Base-by-base conservation (phyloP, 2,797 vertebrate genomes). In the Esox masquinongy region DNA sequence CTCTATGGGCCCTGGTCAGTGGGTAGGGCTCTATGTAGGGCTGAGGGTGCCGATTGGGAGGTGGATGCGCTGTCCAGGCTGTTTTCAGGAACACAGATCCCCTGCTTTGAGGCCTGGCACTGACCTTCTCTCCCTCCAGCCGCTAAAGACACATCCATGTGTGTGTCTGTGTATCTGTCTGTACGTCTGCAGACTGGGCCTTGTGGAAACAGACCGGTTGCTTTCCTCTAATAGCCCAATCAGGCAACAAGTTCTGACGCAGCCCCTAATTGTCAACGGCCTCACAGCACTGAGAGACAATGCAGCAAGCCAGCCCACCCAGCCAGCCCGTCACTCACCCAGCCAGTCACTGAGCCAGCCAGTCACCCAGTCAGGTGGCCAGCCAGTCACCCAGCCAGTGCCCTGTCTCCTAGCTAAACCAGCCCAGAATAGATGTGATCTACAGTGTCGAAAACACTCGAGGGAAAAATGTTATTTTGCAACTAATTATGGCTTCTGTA, bases 221-320 rank as follows among this genome's bases (percentile, higher is more conserved):
- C 39, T 91, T 94, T 94, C 94, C 94, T 93, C 90, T 90, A 91
- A 93, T 91, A 92, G 89, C 92, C 89, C 92, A 93, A 94, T 94
- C 93, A 92, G 93, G 91, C 92, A 92, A 91, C 92, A 93, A 93
- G 92, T 90, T 90, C 90, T 86, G 90, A 94, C 94, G 94, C 93
- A 94, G 92, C 89, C 85, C 39, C 85, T 93, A 93, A 94, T 95
- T 94, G 92, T 94, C 92, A 92, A 93, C 91, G 92, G 88, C 88
- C 90, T 85, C 83, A 88, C 85, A 86, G 83, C 88, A 83, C 68
- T 16, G 77, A 85, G 82, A 81, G 87, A 88, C 89, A 87, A 88
- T 80, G 80, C 77, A 76, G 82, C 77, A 74, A 24, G 53, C 67
- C 29, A 29, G 19, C 50, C 77, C 29, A 31, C 29, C 29, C 29